Percentiles rank a stretch among this genome's conserved stretches.
These are phyloP conservation scores for Syngnathus typhle DNA, from an alignment of 2,113 vertebrate genomes.

Conservation along the genomic window DNA sequence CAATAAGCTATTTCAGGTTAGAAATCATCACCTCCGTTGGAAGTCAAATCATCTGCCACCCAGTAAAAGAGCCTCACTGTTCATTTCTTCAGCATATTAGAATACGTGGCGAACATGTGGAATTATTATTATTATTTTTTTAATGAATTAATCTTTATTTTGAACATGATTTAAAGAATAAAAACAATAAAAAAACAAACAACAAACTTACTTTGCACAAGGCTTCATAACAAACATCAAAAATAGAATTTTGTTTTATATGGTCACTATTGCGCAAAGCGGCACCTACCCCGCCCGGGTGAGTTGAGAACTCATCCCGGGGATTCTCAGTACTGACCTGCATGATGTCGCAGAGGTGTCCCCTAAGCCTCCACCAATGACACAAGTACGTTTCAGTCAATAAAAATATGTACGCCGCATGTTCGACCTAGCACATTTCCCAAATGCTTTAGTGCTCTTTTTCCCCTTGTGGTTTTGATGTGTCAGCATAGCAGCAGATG, in stretches of 20 bases:
- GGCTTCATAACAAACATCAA: neutral
- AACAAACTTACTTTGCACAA: neutral
- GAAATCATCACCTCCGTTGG: constrained; percentile 36
- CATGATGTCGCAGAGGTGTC: neutral
- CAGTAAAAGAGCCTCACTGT: constrained; percentile 4
- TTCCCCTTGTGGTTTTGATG: constrained; percentile 8
- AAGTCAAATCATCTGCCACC: constrained; percentile 23
- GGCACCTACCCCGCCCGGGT: too few relatives aligned
- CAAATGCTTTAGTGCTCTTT: constrained; percentile 11
- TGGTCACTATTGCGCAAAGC: too few relatives aligned
- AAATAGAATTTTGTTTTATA: too few relatives aligned
- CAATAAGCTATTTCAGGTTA: constrained; percentile 67
- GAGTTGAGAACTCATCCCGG: neutral
- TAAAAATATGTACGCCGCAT: neutral
- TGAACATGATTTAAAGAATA: too few relatives aligned
- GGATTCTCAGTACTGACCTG: neutral
- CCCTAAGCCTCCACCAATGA: neutral
- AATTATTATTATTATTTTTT: neutral
- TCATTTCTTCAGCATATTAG: constrained; percentile 11
- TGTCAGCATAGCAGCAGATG: constrained; percentile 15
- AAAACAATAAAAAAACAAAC: too few relatives aligned
- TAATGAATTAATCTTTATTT: too few relatives aligned
- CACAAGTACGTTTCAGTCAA: constrained; percentile 1
- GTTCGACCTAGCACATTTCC: neutral
- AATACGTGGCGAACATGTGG: neutral